A percentile compares a stretch with the other conserved stretches of the same genome.
Evolutionary conservation across 2,113 vertebrate species (phyloP).

Genomic region (Oceanodroma tethys): DNA sequence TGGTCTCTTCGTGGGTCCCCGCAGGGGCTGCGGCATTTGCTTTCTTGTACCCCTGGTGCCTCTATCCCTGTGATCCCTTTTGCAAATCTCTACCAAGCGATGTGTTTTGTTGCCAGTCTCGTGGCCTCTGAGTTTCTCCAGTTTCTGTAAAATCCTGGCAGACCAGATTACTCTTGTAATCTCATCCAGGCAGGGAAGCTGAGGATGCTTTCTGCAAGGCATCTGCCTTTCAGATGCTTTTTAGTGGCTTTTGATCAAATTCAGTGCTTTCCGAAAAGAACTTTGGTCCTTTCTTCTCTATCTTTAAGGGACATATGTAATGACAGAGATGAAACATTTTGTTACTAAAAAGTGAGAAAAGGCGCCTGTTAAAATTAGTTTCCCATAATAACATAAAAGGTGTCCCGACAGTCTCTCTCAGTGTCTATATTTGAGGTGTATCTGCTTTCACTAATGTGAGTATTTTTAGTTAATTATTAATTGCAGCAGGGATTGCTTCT

Average conservation of each 20-base stretch:
- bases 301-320: background rate
- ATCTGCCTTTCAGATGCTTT: background rate
- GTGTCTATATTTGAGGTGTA: background rate
- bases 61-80: background rate
- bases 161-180: background rate
- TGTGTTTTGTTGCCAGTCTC: background rate
- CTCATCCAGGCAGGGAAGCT: background rate
- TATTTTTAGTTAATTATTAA: background rate
- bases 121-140: background rate
- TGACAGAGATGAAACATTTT: background rate
- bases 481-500: background rate
- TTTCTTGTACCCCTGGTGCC: background rate
- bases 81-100: background rate
- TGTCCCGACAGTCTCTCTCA: background rate
- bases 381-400: no score
- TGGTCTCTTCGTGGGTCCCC: background rate
- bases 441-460: background rate
- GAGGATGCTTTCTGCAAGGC: background rate
- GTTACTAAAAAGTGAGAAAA: background rate
- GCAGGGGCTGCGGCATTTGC: background rate
- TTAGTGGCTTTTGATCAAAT: background rate
- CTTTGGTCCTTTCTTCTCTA: background rate
- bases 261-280: background rate
- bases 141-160: background rate
- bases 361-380: background rate